A percentile compares a stretch with the other conserved stretches of the same genome.
These are phyloP conservation scores for Micromesistius poutassou DNA, from an alignment of 2,797 vertebrate genomes.

Conservation along the genomic window DNA sequence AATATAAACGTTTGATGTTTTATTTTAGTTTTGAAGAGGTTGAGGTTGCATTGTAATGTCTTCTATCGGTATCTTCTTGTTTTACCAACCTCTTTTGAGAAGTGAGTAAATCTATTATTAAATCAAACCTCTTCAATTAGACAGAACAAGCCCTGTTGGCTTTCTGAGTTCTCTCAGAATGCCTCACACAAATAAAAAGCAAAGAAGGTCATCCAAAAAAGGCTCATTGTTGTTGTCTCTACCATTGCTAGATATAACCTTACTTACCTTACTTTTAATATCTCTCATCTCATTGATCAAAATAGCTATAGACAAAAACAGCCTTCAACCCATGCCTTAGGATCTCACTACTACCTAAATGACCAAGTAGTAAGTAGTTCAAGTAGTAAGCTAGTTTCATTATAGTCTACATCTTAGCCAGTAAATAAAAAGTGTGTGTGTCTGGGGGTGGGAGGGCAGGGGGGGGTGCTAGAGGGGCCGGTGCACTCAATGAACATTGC, in stretches of 20 bases:
- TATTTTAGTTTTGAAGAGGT: not conserved
- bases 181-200: not conserved
- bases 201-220: not conserved
- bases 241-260: not conserved
- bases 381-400: slow-evolving; percentile 55
- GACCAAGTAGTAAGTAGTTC: too few relatives aligned
- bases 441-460: too few relatives aligned
- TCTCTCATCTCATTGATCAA: not conserved
- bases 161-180: not conserved
- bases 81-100: not conserved
- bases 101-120: not conserved
- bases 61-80: not conserved
- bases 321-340: too few relatives aligned
- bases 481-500: slow-evolving; percentile 59
- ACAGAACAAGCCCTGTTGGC: not conserved
- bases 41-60: too few relatives aligned
- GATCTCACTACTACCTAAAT: slow-evolving; percentile 25
- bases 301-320: not conserved
- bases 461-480: slow-evolving; percentile 51
- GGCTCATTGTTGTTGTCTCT: not conserved
- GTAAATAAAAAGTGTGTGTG: slow-evolving; percentile 44
- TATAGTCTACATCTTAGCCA: slow-evolving; percentile 19
- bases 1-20: not conserved
- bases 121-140: not conserved
- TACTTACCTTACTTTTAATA: slow-evolving; percentile 1